These are phyloP conservation scores for Vulpes ferrilata DNA, from an alignment of 2,113 vertebrate species.

Conservation along the genomic window DNA sequence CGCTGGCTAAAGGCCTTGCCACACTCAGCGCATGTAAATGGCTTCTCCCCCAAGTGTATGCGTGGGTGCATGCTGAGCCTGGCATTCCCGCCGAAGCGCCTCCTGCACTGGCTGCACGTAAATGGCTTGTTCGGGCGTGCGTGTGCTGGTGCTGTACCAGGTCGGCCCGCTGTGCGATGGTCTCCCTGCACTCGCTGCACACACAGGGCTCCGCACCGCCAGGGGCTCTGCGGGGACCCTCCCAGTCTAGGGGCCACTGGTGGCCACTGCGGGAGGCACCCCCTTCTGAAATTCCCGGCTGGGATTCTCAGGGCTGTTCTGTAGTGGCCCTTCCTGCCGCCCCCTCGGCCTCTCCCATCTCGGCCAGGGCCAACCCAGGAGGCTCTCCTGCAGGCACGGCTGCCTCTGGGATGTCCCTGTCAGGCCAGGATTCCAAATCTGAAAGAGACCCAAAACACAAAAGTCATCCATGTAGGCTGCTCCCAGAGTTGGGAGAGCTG, in stretches of 20 bases:
- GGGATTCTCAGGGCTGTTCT: neutral
- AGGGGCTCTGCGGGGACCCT: neutral
- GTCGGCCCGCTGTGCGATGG: accelerated
- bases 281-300: neutral
- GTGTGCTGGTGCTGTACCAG: neutral
- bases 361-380: neutral
- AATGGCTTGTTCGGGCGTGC: neutral
- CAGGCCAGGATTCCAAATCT: neutral
- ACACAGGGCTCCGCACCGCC: neutral
- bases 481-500: neutral
- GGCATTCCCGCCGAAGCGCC: neutral
- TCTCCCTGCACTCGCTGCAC: neutral
- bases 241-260: accelerated
- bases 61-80: neutral
- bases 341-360: neutral
- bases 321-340: neutral
- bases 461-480: neutral
- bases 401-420: neutral
- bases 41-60: neutral
- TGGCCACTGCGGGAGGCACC: neutral
- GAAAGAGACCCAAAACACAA: neutral
- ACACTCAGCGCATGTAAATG: slow-evolving; percentile 85
- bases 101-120: neutral
- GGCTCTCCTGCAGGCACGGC: too few relatives aligned
- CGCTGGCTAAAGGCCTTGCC: slow-evolving; percentile 92